Base-by-base conservation (phyloP, 2,888 invertebrate genomes). In the Adelphocoris suturalis region DNA sequence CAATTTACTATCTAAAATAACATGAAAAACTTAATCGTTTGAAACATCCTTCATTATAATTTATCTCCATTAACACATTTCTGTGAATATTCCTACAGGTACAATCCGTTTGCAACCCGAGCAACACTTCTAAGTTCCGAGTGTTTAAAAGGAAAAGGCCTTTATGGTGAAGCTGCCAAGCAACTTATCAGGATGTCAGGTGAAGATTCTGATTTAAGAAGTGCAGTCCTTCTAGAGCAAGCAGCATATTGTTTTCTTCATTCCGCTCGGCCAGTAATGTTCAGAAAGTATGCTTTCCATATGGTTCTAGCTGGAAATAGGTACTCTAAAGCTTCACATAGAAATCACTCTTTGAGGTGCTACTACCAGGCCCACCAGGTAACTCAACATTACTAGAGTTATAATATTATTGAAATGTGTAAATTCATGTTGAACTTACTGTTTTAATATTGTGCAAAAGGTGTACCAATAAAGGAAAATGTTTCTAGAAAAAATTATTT, bases 301-400 rank as follows among this genome's bases (percentile, higher is more conserved):
- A 97, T 98, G 95, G 98, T 99, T 27, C 94, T 99, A 28, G 97
- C 99, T 23, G 99, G 99, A 0, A 98, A 99, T 94, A 95, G 99
- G 90, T 99, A 96, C 94, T 97, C 97, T 14, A 98, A 99, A 93
- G 97, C 98, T 16, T 97, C 97, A 0, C 98, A 99, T 93, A 95
- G 97, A 91, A 97, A 96, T 93, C 99, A 99, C 94, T 97, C 98
- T 0, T 95, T 98, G 91, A 95, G 98, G 92, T 97, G 98, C 92
- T 99, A 99, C 93, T 96, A 96, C 91, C 98, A 98, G 93, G 98
- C 99, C 12, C 96, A 97, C 94, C 97, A 98, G 95, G 97, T 97
- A 92, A 61, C 13, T 37, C 7, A 37, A 37, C 2, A 37, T 37
- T n/a, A n/a, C n/a, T n/a, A n/a, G 48, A 48, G 48, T 48, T 48